phyloP scores from a whole-genome alignment of 2,888 invertebrate genomes.

The Xanthorhoe designata region DNA sequence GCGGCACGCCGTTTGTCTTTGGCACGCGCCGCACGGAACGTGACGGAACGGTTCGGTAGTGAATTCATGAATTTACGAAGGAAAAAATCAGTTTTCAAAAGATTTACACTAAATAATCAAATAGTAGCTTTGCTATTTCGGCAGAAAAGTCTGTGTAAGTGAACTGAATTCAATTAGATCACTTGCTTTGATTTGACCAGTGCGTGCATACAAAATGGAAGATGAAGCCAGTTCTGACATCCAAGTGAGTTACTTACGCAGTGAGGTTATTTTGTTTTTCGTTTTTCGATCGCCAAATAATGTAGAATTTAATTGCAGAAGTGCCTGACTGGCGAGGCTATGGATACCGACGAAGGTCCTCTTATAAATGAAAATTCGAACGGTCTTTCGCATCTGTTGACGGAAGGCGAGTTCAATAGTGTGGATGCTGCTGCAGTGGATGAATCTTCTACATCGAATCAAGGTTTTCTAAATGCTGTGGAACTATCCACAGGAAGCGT shows the following conservation, averaged over 20 bases:
- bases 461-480: conserved; percentile 78
- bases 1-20: no score
- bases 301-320: conserved; percentile 61
- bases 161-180: neutral
- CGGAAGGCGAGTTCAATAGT: conserved; percentile 78
- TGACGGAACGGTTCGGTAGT: no score
- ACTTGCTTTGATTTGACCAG: neutral
- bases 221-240: conserved; percentile 76
- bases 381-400: conserved; percentile 76
- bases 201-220: conserved; percentile 50
- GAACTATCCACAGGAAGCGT: conserved; percentile 80
- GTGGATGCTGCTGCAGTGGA: conserved; percentile 75
- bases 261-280: conserved; percentile 46
- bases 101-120: neutral
- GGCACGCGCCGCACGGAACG: no score
- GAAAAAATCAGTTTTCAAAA: neutral
- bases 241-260: conserved; percentile 60
- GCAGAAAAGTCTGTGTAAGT: neutral
- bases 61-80: neutral
- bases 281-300: neutral
- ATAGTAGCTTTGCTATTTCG: neutral
- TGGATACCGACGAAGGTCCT: conserved; percentile 80
- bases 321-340: conserved; percentile 69
- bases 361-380: conserved; percentile 80
- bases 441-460: conserved; percentile 79